Conservation (phyloP, 2,797 vertebrate species). For the Sebastes trivittatus region DNA sequence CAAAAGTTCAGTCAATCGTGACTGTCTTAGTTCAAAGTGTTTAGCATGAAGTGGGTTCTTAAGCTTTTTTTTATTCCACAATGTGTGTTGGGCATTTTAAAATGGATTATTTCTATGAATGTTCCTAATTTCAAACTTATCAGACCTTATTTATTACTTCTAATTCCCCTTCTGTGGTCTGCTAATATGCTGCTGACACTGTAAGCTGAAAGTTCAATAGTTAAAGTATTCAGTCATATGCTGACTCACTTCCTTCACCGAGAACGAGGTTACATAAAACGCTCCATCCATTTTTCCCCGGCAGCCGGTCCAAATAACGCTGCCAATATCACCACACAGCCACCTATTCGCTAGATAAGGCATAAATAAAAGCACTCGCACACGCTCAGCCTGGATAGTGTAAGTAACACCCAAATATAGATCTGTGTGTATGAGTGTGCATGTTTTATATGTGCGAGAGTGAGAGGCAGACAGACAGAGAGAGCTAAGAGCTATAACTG, state of each 20-base stretch:
- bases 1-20: neutral
- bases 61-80: neutral
- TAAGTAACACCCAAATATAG: constrained; percentile 76
- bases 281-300: constrained; percentile 1
- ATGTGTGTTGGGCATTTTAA: neutral
- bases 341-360: constrained; percentile 56
- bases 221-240: constrained; percentile 19
- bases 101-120: neutral
- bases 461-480: constrained; percentile 47
- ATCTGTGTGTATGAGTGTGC: constrained; percentile 48
- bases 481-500: constrained; percentile 69
- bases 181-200: constrained; percentile 2
- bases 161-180: neutral
- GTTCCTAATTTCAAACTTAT: neutral
- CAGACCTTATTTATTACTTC: neutral
- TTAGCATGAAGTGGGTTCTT: neutral
- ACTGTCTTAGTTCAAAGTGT: neutral
- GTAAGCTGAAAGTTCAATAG: constrained; percentile 2
- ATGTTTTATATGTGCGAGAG: constrained; percentile 11
- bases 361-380: constrained; percentile 62
- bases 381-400: constrained; percentile 45
- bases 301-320: constrained; percentile 41
- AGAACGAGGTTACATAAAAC: constrained; percentile 7
- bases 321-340: constrained; percentile 33
- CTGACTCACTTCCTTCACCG: constrained; percentile 33